A percentile compares a stretch with the other conserved stretches of the same genome.
These are phyloP conservation scores for Zosterops hypoxanthus DNA, from an alignment of 2,113 vertebrate genomes.

Conservation along the genomic window DNA sequence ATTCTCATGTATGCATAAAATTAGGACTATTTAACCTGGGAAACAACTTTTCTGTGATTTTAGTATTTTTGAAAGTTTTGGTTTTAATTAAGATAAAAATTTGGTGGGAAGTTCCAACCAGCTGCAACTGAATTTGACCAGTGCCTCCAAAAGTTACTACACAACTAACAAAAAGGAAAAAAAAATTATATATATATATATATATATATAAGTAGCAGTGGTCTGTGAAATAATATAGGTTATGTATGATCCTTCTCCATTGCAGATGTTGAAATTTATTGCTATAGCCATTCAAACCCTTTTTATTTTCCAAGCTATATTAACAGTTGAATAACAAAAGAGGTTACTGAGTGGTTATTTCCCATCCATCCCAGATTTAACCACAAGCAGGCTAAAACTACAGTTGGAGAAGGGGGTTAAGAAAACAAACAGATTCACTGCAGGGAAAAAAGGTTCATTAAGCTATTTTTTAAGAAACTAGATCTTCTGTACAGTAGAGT, in stretches of 20 bases:
- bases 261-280: not conserved
- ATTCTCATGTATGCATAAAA: not conserved
- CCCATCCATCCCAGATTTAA: not conserved
- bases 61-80: not conserved
- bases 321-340: not conserved
- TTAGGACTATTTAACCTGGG: not conserved
- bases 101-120: not conserved
- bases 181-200: too few relatives aligned
- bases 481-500: not conserved
- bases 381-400: not conserved
- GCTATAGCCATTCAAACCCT: not conserved
- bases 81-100: not conserved
- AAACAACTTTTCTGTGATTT: not conserved
- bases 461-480: not conserved
- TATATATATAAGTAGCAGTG: not conserved
- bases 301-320: not conserved
- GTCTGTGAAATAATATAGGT: not conserved
- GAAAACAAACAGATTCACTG: not conserved
- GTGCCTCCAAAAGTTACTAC: not conserved
- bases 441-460: not conserved
- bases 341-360: not conserved
- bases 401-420: not conserved
- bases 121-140: not conserved
- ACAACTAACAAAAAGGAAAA: not conserved
- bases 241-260: not conserved